phyloP scores from a whole-genome alignment of 2,113 vertebrate species.

The Ceratotherium simum region DNA sequence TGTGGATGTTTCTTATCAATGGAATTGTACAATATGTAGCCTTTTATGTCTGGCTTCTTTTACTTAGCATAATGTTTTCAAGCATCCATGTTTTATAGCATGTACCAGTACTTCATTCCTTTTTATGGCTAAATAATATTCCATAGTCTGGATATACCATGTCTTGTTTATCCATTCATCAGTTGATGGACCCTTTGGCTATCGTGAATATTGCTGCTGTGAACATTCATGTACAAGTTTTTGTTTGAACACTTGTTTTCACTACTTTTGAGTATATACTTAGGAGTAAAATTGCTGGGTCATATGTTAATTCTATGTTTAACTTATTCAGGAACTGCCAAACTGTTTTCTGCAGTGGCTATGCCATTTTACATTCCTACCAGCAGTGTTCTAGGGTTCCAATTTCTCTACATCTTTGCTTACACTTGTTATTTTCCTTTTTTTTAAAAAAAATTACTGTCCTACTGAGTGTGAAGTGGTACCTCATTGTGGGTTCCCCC shows the following conservation, averaged over 20 bases:
- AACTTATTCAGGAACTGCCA: not conserved
- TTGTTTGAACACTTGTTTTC: not conserved
- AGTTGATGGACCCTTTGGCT: not conserved
- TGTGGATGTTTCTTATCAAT: not conserved
- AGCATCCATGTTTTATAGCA: not conserved
- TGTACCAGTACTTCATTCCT: not conserved
- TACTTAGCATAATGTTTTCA: not conserved
- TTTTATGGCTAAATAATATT: not conserved
- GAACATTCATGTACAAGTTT: not conserved
- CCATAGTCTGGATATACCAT: not conserved
- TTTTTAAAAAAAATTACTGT: not conserved
- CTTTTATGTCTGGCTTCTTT: not conserved
- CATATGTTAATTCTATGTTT: not conserved
- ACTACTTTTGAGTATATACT: not conserved
- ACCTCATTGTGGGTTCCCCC: not conserved
- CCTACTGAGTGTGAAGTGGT: not conserved
- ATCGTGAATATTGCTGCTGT: not conserved
- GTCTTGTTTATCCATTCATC: not conserved
- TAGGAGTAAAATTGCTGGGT: not conserved
- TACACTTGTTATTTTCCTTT: not conserved
- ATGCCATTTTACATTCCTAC: not conserved
- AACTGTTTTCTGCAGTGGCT: not conserved
- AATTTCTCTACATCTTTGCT: not conserved
- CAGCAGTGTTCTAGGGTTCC: not conserved
- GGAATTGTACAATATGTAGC: not conserved